These are phyloP conservation scores for Cottoperca gobio DNA, from an alignment of 2,797 vertebrate genomes.

Conservation along the genomic window DNA sequence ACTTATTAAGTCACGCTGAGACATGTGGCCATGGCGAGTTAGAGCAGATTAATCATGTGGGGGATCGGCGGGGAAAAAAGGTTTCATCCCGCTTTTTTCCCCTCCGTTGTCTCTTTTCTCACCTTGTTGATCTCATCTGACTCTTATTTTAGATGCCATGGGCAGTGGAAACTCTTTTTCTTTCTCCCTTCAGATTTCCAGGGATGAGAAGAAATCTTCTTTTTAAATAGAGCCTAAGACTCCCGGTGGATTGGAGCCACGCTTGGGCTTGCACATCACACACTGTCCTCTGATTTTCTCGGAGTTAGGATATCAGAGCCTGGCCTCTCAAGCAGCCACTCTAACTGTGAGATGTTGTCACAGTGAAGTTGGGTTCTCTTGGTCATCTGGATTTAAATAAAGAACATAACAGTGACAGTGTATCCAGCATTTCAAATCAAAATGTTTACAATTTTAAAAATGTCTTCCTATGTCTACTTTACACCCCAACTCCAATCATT, in stretches of 20 bases:
- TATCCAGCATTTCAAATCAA: background rate
- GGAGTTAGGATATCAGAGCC: conserved; percentile 49
- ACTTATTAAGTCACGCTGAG: conserved; percentile 45
- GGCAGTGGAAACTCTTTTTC: conserved; percentile 24
- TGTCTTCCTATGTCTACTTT: background rate
- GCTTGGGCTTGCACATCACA: conserved; percentile 35
- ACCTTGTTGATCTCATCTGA: conserved; percentile 67
- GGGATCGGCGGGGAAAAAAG: background rate
- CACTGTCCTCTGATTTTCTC: conserved; percentile 43
- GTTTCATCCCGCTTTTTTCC: conserved; percentile 4
- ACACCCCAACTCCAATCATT: background rate
- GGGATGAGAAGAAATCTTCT: conserved; percentile 53
- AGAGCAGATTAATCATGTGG: conserved; percentile 50
- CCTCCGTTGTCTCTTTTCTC: conserved; percentile 51
- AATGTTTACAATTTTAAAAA: background rate
- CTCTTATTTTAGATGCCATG: conserved; percentile 72
- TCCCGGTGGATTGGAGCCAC: conserved; percentile 31
- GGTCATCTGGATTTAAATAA: conserved; percentile 32
- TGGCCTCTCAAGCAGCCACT: conserved; percentile 49
- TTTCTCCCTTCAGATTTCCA: conserved; percentile 30
- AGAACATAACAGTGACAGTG: background rate
- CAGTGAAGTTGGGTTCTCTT: conserved; percentile 7
- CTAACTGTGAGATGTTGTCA: conserved; percentile 34
- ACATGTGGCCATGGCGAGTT: conserved; percentile 27
- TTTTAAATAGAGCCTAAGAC: conserved; percentile 67